Conservation (phyloP, 2,888 invertebrate species). For the Scaptomyza tumidula region DNA sequence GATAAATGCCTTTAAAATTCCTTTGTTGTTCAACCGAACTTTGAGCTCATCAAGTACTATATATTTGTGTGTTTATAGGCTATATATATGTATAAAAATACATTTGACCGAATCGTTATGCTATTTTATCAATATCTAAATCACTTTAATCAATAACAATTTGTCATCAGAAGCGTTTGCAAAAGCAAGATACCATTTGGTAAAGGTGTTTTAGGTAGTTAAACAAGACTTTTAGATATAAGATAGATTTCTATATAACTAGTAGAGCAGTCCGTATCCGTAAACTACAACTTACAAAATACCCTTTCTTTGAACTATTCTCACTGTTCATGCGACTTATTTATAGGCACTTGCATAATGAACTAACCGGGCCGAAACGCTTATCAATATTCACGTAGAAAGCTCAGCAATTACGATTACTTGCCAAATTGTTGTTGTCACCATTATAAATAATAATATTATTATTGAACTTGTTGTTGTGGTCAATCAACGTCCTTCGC, state of each 20-base stretch:
- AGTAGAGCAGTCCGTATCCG: too few relatives aligned
- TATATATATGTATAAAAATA: conserved; percentile 29
- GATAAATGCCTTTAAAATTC: conserved; percentile 34
- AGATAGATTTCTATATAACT: too few relatives aligned
- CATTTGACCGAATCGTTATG: conserved; percentile 35
- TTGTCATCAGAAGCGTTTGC: too few relatives aligned
- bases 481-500: conserved; percentile 71
- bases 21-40: conserved; percentile 35
- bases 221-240: too few relatives aligned
- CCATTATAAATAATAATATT: conserved; percentile 8
- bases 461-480: conserved; percentile 26
- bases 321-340: conserved; percentile 17
- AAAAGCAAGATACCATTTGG: too few relatives aligned
- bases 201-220: too few relatives aligned
- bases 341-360: conserved; percentile 53
- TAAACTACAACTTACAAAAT: too few relatives aligned
- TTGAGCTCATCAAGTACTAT: conserved; percentile 51
- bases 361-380: conserved; percentile 10
- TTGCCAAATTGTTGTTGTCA: neutral
- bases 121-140: conserved; percentile 45
- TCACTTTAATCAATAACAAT: conserved; percentile 14
- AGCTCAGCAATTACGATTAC: conserved; percentile 28
- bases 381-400: conserved; percentile 33
- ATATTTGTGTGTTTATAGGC: conserved; percentile 2
- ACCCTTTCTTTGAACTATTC: too few relatives aligned